Evolutionary conservation across 2,797 vertebrate genomes (phyloP), one percentile per base, ranked within the genome.

Genomic region (Gobionotothen gibberifrons): DNA sequence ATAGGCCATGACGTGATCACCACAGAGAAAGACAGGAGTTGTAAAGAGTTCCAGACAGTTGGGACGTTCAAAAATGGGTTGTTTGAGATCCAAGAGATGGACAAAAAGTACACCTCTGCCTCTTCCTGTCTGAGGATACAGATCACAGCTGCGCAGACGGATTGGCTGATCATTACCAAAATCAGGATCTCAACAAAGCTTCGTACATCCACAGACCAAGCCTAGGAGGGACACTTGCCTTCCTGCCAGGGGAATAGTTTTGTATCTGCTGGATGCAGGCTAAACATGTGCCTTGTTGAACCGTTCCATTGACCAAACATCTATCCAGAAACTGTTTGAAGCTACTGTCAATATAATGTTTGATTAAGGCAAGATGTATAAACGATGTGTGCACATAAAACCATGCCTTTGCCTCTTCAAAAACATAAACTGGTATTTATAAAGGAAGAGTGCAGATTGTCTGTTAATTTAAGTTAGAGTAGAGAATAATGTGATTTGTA

Each of bases 151-250:
- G 56, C 21, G 4, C 95, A 95, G 79, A 77, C 73, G 0, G 93
- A 95, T 15, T 97, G 96, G 94, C 82, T 96, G 17, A 91, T 96
- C 70, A 90, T 98, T 63, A 85, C 40, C 2, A 95, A 89, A 69
- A 93, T 97, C 17, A 87, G 94, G 48, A 82, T 97, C 63, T 40
- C 73, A 13, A 85, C 74, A 40, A 76, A 84, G 44, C 14, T 0
- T 5, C 63, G n/a, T 14, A 9, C 15, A 19, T 39, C 40, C 44
- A 6, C 48, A 57, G 6, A 6, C 4, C 36, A 54, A 36, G 4
- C 1, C 2, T 7, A 47, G 19, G 13, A 53, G 9, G 32, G 32
- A 36, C 32, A 6, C 32, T 36, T 11, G 15, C 22, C 19, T 22
- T 55, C 44, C 57, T n/a, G 4, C 6, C 42, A 49, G 16, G 16